Base-by-base conservation (phyloP, 2,113 vertebrate species). In the Pluvianellus socialis region DNA sequence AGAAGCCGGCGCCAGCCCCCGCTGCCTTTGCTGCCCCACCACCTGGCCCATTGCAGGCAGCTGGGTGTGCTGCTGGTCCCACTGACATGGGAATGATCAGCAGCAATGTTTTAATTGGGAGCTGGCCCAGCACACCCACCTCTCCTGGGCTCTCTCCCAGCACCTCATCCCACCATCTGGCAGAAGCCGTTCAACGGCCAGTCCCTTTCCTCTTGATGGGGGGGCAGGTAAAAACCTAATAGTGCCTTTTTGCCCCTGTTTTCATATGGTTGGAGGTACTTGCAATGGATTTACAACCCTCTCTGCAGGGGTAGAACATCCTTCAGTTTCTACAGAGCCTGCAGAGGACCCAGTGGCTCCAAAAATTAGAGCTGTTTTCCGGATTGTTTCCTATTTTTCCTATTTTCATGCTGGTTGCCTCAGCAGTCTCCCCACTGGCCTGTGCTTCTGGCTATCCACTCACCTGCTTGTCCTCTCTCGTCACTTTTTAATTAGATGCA, bases 1-100 rank as follows among this genome's bases (percentile, higher is more conserved):
- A 74, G 68, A 7, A 45, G 47, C 13, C 0, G 0, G 23, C 3
- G 1, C 58, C 88, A 63, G 67, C 32, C 63, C 2, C 0, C 1
- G 0, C 20, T 72, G 66, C 70, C 65, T 23, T 11, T 1, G 0
- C 49, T 52, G 67, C 62, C n/a, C 20, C 70, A 52, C 32, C 0
- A 0, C 61, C 47, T 4, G 2, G n/a, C 26, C 49, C 42, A 9
- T 4, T 2, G 0, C 35, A 2, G 61, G 77, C 28, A 56, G 40
- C 13, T 0, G 0, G 22, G 11, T 13, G 40, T 14, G 24, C 59
- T 84, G 63, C 82, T 73, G 93, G 50, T 92, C 84, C 71, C 12
- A 4, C 19, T 10, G 1, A 9, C 0, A 6, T 40, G 42, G 50
- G 15, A 24, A 15, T 12, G 7, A 77, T 8, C 63, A 45, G 10